Conservation (phyloP, 2,888 invertebrate genomes). For the Drosophila kanekoi region DNA sequence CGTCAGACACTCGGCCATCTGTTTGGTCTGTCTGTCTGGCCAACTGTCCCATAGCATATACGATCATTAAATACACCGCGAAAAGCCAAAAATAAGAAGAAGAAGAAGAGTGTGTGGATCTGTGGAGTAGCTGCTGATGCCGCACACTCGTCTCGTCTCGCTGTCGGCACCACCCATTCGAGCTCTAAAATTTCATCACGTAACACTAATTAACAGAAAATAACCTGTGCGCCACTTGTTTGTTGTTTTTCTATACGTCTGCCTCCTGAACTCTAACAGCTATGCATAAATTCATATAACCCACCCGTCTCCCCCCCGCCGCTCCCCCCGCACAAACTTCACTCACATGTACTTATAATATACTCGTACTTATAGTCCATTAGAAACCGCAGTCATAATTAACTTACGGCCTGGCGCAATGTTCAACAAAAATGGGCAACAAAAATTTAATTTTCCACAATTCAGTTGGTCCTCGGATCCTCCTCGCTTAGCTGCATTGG, state of each 20-base stretch:
- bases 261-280: constrained; percentile 46
- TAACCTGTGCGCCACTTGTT: constrained; percentile 74
- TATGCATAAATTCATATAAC: constrained; percentile 23
- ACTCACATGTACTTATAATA: constrained; percentile 3
- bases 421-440: constrained; percentile 38
- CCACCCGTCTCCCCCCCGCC: constrained; percentile 18
- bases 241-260: constrained; percentile 31
- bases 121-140: constrained; percentile 7
- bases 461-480: constrained; percentile 46
- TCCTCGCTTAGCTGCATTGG: neutral
- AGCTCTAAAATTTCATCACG: constrained; percentile 70
- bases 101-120: constrained; percentile 8
- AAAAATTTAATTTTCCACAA: constrained; percentile 74
- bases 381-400: constrained; percentile 75
- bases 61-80: constrained; percentile 52
- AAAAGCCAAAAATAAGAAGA: no score
- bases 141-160: constrained; percentile 19
- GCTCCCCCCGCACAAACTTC: no score
- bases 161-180: constrained; percentile 63
- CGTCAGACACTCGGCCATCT: constrained; percentile 23
- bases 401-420: constrained; percentile 62
- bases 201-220: constrained; percentile 78
- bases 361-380: constrained; percentile 16
- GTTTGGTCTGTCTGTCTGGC: constrained; percentile 13
- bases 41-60: constrained; percentile 18